Evolutionary conservation across 2,797 vertebrate genomes (phyloP).

Genomic region (Siniperca obscura): DNA sequence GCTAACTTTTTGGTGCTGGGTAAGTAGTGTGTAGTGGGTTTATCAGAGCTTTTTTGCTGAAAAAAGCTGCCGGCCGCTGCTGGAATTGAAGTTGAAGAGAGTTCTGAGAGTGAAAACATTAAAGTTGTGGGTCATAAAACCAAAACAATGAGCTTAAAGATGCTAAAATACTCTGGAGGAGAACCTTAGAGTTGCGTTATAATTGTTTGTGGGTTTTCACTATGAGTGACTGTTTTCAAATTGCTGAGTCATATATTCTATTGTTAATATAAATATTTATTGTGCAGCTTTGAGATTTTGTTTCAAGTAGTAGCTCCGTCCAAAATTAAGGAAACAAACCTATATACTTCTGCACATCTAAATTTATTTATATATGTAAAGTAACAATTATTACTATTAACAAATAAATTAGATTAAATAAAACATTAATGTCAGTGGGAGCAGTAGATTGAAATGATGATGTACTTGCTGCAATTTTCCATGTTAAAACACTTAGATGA

Average conservation of each 20-base stretch:
- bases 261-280: constrained; percentile 5
- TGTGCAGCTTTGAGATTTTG: neutral
- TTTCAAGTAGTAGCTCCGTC: neutral
- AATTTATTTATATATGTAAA: neutral
- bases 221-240: neutral
- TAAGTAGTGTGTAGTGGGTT: neutral
- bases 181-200: neutral
- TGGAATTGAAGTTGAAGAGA: constrained; percentile 16
- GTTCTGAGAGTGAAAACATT: neutral
- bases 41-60: neutral
- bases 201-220: neutral
- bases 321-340: neutral
- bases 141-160: neutral
- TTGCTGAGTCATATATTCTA: neutral
- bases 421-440: neutral
- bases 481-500: neutral
- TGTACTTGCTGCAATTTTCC: neutral
- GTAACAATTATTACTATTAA: neutral
- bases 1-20: no score
- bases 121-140: neutral
- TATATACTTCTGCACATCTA: neutral
- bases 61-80: neutral
- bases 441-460: neutral
- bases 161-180: neutral
- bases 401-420: constrained; percentile 7